Evolutionary conservation across 1,140 invertebrate species (phyloP).

Genomic region (Apocrypta bakeri): DNA sequence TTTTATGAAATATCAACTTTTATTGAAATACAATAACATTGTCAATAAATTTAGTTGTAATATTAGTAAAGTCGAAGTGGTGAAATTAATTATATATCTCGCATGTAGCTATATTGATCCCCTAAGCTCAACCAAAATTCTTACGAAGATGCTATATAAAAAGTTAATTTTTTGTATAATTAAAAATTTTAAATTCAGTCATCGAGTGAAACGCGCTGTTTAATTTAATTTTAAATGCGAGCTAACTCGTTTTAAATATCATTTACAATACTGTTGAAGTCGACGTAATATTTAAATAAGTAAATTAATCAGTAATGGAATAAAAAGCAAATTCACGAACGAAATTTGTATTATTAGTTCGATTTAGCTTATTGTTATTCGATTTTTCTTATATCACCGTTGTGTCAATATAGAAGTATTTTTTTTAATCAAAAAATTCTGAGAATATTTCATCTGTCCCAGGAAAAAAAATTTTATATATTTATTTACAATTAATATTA

Average conservation of each 20-base stretch:
- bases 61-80: conserved; percentile 35
- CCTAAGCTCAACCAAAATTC: conserved; percentile 30
- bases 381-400: conserved; percentile 51
- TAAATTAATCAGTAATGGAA: conserved; percentile 14
- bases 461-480: conserved; percentile 42
- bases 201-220: neutral
- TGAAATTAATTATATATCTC: conserved; percentile 30
- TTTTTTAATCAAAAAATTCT: conserved; percentile 12
- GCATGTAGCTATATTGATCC: conserved; percentile 15
- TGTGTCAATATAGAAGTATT: conserved; percentile 56
- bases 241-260: conserved; percentile 15
- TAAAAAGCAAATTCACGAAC: neutral
- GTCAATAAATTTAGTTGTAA: conserved; percentile 58
- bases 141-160: conserved; percentile 25
- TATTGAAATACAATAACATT: conserved; percentile 72
- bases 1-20: conserved; percentile 70
- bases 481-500: conserved; percentile 44
- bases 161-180: conserved; percentile 37
- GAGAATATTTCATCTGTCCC: conserved; percentile 23
- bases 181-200: conserved; percentile 18
- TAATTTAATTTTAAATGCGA: conserved; percentile 1
- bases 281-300: neutral
- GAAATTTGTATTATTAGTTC: neutral
- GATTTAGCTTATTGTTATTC: conserved; percentile 30
- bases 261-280: conserved; percentile 34